These are phyloP conservation scores for Podabrus alpinus DNA, from an alignment of 2,888 invertebrate species.

Conservation along the genomic window DNA sequence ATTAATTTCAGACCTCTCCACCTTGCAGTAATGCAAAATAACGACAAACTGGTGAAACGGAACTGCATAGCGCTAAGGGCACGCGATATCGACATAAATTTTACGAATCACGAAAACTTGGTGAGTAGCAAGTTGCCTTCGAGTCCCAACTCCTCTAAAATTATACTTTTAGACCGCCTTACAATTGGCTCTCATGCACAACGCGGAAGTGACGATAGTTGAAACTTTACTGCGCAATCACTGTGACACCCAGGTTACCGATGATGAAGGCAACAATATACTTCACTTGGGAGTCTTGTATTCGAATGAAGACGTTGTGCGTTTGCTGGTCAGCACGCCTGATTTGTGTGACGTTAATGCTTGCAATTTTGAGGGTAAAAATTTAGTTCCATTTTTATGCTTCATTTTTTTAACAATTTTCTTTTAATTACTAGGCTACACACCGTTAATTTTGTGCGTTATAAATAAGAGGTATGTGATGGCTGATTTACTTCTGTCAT, in stretches of 20 bases:
- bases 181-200: constrained; percentile 53
- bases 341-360: not conserved
- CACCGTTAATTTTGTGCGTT: constrained; percentile 57
- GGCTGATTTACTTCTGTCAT: constrained; percentile 49
- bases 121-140: constrained; percentile 11
- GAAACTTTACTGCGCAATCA: constrained; percentile 51
- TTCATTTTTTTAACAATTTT: not conserved
- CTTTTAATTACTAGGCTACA: constrained; percentile 52
- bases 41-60: constrained; percentile 11
- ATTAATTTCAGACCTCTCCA: constrained; percentile 27
- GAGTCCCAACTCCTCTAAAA: not conserved
- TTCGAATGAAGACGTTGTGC: constrained; percentile 27
- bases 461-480: constrained; percentile 47
- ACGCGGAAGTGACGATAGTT: constrained; percentile 44
- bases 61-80: constrained; percentile 20
- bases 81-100: constrained; percentile 9
- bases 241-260: constrained; percentile 51
- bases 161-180: constrained; percentile 56
- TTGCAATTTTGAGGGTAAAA: constrained; percentile 13
- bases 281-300: constrained; percentile 57
- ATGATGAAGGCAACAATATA: constrained; percentile 53
- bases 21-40: constrained; percentile 22
- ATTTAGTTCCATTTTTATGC: not conserved
- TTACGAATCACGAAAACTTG: constrained; percentile 14
- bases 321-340: not conserved